Percentiles rank a stretch among this genome's conserved stretches.
phyloP scores from a whole-genome alignment of 2,113 vertebrate genomes.

The Muscicapa adusta region DNA sequence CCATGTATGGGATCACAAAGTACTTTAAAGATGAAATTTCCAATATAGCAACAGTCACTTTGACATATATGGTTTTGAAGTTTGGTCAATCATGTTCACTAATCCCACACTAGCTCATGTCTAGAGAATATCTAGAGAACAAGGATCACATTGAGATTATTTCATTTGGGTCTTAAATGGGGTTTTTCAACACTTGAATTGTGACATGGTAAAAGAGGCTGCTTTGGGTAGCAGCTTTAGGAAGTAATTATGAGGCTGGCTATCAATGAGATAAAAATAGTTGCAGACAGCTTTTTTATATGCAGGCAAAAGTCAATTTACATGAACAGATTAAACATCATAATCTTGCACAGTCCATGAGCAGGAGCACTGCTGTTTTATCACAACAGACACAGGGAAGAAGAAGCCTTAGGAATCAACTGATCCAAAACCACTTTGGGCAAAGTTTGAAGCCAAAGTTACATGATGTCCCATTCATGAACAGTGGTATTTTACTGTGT shows the following conservation, averaged over 20 bases:
- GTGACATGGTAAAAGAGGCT: background rate
- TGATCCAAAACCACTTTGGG: background rate
- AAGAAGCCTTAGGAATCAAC: background rate
- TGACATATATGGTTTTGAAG: background rate
- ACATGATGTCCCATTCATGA: background rate
- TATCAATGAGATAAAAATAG: background rate
- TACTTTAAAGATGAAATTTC: background rate
- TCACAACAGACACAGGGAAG: background rate
- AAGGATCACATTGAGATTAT: background rate
- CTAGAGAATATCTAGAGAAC: background rate
- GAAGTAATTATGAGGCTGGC: background rate
- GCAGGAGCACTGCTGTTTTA: background rate
- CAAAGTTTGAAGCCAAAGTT: constrained; percentile 16
- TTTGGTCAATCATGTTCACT: background rate
- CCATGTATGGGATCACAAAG: background rate
- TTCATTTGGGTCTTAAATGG: background rate
- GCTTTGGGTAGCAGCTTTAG: background rate
- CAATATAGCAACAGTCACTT: background rate
- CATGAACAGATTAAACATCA: background rate
- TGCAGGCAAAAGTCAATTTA: background rate
- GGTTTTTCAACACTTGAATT: background rate
- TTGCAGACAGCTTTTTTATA: background rate
- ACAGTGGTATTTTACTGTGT: background rate
- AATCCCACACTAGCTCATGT: background rate
- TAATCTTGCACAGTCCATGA: background rate